Evolutionary conservation across 2,113 vertebrate genomes (phyloP).

Genomic region (Antennarius striatus): DNA sequence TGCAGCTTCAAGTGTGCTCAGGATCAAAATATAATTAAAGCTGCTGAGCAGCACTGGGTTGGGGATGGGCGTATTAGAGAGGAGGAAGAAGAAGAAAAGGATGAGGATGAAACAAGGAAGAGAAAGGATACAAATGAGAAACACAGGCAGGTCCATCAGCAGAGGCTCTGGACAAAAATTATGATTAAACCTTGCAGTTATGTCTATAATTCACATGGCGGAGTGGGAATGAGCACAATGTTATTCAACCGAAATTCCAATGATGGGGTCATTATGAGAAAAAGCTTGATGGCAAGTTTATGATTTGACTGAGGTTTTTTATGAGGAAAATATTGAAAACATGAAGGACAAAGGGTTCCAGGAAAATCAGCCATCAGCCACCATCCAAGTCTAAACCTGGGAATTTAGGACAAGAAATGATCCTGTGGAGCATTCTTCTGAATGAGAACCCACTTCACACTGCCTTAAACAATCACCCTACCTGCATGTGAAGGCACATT

Average conservation of each 20-base stretch:
- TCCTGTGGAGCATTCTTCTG: no score
- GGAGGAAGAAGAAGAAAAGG: neutral
- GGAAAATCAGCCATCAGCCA: conserved; percentile 12
- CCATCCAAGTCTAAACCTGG: no score
- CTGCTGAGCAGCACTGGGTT: neutral
- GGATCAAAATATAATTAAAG: conserved; percentile 18
- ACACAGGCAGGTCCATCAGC: neutral
- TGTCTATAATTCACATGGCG: neutral
- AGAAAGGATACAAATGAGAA: neutral
- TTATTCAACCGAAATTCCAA: no score
- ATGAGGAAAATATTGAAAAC: no score
- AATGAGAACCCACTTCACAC: no score
- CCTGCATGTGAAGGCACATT: no score
- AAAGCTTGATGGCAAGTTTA: no score
- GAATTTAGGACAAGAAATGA: no score
- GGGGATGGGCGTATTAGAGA: neutral
- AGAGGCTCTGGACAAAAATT: neutral
- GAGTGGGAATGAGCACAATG: no score
- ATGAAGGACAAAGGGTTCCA: conserved; percentile 31
- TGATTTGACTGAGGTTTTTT: no score
- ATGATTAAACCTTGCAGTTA: neutral
- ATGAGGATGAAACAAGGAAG: conserved; percentile 10
- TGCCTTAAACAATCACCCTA: no score
- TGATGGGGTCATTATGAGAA: no score
- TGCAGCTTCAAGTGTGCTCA: conserved; percentile 23